A percentile compares a stretch with the other conserved stretches of the same genome.
phyloP scores from a whole-genome alignment of 2,797 vertebrate species.

The Knipowitschia caucasica region DNA sequence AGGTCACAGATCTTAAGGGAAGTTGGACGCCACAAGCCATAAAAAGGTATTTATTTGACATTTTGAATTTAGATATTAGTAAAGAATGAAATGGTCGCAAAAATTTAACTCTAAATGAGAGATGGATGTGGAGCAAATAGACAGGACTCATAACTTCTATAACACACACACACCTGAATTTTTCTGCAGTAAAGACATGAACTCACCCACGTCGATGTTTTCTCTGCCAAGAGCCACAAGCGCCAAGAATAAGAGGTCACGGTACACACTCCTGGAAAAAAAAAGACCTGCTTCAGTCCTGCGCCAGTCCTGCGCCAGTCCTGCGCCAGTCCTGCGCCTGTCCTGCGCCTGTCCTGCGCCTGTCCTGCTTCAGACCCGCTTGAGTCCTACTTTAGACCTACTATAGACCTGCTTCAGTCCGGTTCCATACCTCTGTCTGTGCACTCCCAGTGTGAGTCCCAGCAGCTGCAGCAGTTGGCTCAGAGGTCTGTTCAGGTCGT shows the following conservation, averaged over 20 bases:
- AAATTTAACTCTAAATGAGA: not conserved
- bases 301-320: not conserved
- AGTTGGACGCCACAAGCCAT: too few species aligned
- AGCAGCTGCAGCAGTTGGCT: conserved; percentile 89
- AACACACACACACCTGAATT: not conserved
- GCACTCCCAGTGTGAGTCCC: conserved; percentile 83
- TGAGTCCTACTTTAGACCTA: not conserved
- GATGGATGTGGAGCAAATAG: not conserved
- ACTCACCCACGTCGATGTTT: conserved; percentile 95
- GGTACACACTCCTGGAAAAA: conserved; percentile 88
- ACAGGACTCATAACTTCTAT: not conserved
- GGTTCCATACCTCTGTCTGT: conserved; percentile 83
- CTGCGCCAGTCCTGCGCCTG: conserved; percentile 75
- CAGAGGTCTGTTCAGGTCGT: conserved; percentile 91
- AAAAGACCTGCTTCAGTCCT: not conserved
- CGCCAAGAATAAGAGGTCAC: conserved; percentile 94
- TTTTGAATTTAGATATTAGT: too few species aligned
- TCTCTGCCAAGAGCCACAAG: conserved; percentile 95
- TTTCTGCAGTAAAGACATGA: not conserved
- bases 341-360: conserved; percentile 40
- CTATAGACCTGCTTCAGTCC: not conserved
- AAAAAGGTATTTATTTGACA: too few species aligned
- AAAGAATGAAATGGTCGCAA: too few species aligned
- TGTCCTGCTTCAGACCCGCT: conserved; percentile 24
- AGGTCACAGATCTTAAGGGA: too few species aligned